Evolutionary conservation across 2,797 vertebrate genomes (phyloP), one percentile per base, ranked within the genome.

Genomic region (Iguana delicatissima): DNA sequence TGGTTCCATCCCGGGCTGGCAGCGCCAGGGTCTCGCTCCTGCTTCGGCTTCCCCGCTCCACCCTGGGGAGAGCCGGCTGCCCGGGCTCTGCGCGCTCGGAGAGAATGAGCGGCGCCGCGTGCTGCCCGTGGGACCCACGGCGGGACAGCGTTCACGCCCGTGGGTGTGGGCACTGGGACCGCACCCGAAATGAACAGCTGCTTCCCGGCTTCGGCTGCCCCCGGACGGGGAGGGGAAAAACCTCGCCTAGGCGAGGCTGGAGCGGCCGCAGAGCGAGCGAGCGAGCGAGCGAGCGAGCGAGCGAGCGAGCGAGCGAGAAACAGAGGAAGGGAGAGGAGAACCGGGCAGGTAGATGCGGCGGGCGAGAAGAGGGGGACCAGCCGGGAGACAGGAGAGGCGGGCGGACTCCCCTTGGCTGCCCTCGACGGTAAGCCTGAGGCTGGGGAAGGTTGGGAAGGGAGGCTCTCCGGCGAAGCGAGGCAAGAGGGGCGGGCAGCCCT

Each of bases 151-250:
- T 79, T 18, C 80, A 32, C 90, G 72, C 90, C 90, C 85, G 90
- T 87, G 90, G 90, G 85, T 87, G 90, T 84, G 85, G 85, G 90
- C 90, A 77, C 85, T 84, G 80, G 46, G n/a, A 42, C 90, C 90
- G 90, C 90, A 84, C 90, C 90, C 90, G 80, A 42, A 18, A 59
- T 55, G 85, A 67, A 84, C 90, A 91, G 90, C 90, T 91, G 90
- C 90, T 84, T 91, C 90, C 85, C 90, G 80, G 88, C 91, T 89
- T 72, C 79, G 32, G 87, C 87, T 86, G 87, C 87, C 84, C 84
- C 72, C 77, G 87, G 87, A 86, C 12, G 72, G 84, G 69, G 69
- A 73, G 69, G 69, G 32, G 69, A 13, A n/a, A 14, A 62, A 55
- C 80, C 85, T 84, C 85, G 72, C 85, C 89, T 85, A n/a, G 42